These are phyloP conservation scores for Hemistola chrysoprasaria DNA, from an alignment of 2,888 invertebrate species.

Conservation along the genomic window DNA sequence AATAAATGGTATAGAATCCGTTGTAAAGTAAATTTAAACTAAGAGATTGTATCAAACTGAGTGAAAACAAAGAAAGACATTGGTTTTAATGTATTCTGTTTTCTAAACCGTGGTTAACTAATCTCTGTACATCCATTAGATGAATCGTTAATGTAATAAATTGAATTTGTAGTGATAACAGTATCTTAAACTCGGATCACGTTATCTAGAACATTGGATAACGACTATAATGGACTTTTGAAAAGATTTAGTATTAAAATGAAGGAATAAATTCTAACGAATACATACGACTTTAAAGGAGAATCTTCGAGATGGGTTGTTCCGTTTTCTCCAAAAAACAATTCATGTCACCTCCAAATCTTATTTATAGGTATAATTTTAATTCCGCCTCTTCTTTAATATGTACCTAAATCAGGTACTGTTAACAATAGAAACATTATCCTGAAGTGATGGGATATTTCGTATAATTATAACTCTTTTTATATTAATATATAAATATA, in stretches of 20 bases:
- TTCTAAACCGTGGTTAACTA: slow-evolving; percentile 23
- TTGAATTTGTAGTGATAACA: slow-evolving; percentile 26
- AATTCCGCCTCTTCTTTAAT: no score
- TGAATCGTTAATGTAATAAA: slow-evolving; percentile 29
- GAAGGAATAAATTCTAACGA: background rate
- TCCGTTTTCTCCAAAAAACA: background rate
- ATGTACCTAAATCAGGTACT: no score
- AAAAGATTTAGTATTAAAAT: slow-evolving; percentile 15
- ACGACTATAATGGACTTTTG: slow-evolving; percentile 22
- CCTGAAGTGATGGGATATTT: no score
- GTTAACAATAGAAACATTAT: no score
- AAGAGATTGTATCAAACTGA: slow-evolving; percentile 13
- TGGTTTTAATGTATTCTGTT: slow-evolving; percentile 29
- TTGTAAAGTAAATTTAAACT: slow-evolving; percentile 6
- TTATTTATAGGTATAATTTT: no score
- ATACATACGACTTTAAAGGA: no score
- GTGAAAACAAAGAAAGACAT: slow-evolving; percentile 27
- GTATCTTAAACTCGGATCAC: slow-evolving; percentile 24
- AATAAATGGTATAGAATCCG: no score
- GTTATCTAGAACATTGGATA: slow-evolving; percentile 26
- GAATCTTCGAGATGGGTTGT: background rate
- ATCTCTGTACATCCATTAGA: slow-evolving; percentile 30
- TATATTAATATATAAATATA: no score
- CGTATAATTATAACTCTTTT: no score
- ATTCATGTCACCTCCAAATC: no score